Evolutionary conservation across 1,140 invertebrate genomes (phyloP), one percentile per base, ranked within the genome.

Genomic region (Drosophila auraria): DNA sequence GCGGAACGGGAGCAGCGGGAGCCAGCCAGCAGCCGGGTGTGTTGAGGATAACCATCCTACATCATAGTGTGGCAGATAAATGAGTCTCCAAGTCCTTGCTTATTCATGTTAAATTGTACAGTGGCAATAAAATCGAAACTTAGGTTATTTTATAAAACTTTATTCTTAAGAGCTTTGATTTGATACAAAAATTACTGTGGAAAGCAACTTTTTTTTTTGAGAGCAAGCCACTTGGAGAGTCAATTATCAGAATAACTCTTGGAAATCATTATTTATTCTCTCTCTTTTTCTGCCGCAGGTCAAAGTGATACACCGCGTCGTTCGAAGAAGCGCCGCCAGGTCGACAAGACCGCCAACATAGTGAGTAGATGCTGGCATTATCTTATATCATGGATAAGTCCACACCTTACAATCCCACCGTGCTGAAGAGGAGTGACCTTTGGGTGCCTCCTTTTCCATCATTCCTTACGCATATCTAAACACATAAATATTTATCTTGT

Each of bases 321-420:
- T 12, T 92, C 92, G n/a, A 91, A 92, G 74, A 93, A 93, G 61
- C 81, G 92, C 51, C 82, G 92, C 49, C 92, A 92, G 65, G 69
- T 87, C 8, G 92, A 93, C 56, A 93, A 93, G 69, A 71, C 87
- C 58, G 76, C 82, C 33, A 93, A 93, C 78, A 93, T 93, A 82
- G 92, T 93, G 84, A 93, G 92, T 93, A 92, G 61, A 84, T 80
- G 58, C 66, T 80, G 78, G 65, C 54, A 71, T 66, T 73, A 70
- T 80, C 40, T 74, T 62, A 51, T 73, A 61, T 80, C 58, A 74
- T 68, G 69, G 71, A 82, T 78, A 56, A 57, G 58, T 76, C 81
- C 57, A 51, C 49, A 30, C 56, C 5, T 56, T 53, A 50, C 45
- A 53, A 75, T 44, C 49, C 69, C 70, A 44, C 51, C 65, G 74